Evolutionary conservation across 2,888 invertebrate species (phyloP), one percentile per base, ranked within the genome.

Genomic region (Caenorhabditis wallacei): DNA sequence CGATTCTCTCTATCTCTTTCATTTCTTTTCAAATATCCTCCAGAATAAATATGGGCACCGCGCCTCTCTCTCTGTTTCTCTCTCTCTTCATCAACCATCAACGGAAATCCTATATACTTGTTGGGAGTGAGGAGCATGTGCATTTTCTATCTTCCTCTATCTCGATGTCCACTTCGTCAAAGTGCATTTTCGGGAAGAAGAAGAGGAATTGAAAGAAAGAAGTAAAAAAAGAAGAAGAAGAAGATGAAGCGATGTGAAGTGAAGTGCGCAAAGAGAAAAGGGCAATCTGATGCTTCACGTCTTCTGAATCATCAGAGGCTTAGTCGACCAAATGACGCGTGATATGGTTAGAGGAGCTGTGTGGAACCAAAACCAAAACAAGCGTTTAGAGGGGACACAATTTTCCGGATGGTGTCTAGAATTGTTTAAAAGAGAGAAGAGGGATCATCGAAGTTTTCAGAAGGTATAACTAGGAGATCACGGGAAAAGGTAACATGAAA

Each of bases 21-120:
- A 37, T 18, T 51, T 53, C 35, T 40, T 16, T n/a, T 22, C n/a
- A 22, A 48, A 57, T 30, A 20, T 46, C 30, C 56, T 57, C 24
- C 30, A 30, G 35, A 48, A 70, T 59, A 54, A 64, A 66, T 53
- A 56, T 37, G 35, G 76, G 66, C 53, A 56, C 66, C 43, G 68
- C 68, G 68, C 69, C 37, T 16, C 20, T 40, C 37, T n/a, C n/a
- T n/a, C n/a, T n/a, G n/a, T n/a, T 22, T 16, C 35, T 16, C 22
- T 13, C 24, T 35, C 68, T 40, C 54, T 54, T 56, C 69, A 69
- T 54, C 54, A 69, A 56, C 20, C 43, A 43, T 54, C 57, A 22
- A 48, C 69, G 76, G 76, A 76, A 76, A 76, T 76, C 68, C 76
- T 54, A 68, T 76, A 69, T 69, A 76, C 76, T 68, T 59, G 70